Percentiles rank a stretch among this genome's conserved stretches.
Evolutionary conservation across 2,888 invertebrate genomes (phyloP).

Genomic region (Drosophila dives): DNA sequence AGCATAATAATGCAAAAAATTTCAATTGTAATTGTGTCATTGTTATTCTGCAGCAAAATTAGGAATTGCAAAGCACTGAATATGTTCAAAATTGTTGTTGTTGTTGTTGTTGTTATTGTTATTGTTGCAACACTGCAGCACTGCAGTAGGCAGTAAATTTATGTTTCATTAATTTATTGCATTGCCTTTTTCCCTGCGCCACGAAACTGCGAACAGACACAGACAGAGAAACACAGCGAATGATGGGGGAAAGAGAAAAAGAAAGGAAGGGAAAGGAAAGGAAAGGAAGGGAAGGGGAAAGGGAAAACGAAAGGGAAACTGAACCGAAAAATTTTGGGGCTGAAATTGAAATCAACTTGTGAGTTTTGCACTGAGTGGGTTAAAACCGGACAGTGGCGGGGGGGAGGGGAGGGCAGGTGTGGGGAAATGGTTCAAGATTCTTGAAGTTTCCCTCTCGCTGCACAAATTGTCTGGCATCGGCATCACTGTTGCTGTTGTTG

Average conservation of each 20-base stretch:
- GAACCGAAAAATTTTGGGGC: slow-evolving; percentile 32
- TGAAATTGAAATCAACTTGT: slow-evolving; percentile 14
- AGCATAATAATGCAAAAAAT: not conserved
- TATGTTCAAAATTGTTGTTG: slow-evolving; percentile 7
- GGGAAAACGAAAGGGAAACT: slow-evolving; percentile 9
- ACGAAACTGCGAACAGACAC: slow-evolving; percentile 20
- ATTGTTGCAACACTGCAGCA: slow-evolving; percentile 50
- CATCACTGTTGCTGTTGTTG: slow-evolving; percentile 27
- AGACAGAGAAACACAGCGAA: not conserved
- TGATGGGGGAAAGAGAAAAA: not conserved
- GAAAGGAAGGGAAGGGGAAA: not conserved
- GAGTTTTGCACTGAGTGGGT: slow-evolving; percentile 3
- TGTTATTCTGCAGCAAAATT: slow-evolving; percentile 30
- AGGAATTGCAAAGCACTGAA: slow-evolving; percentile 18
- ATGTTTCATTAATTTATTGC: slow-evolving; percentile 77
- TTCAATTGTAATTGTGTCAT: slow-evolving; percentile 26
- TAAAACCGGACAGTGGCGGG: not conserved
- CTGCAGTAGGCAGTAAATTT: slow-evolving; percentile 77
- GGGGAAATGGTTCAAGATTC: slow-evolving; percentile 10
- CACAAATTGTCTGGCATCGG: slow-evolving; percentile 66
- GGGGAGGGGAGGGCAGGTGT: not conserved
- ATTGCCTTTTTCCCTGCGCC: slow-evolving; percentile 41
- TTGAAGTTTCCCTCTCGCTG: slow-evolving; percentile 36
- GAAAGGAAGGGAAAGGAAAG: not conserved
- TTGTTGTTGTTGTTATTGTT: slow-evolving; percentile 13